Evolutionary conservation across 2,888 invertebrate genomes (phyloP).

Genomic region (Nemotelus pantherinus): DNA sequence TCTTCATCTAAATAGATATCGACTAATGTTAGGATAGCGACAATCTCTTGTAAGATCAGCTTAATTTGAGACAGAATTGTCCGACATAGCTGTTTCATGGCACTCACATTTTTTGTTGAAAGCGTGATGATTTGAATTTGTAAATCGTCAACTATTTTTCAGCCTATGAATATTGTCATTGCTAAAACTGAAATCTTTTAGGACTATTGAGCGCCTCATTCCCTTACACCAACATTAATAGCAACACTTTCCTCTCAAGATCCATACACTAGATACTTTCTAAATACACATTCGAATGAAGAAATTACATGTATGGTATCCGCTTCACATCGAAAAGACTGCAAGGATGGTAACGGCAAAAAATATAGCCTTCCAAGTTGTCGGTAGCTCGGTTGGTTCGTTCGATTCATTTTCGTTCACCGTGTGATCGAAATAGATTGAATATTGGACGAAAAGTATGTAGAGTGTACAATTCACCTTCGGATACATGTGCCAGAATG

Average conservation of each 20-base stretch:
- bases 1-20: too few relatives aligned
- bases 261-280: slow-evolving; percentile 19
- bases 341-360: background rate
- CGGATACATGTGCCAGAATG: background rate
- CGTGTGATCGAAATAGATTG: slow-evolving; percentile 38
- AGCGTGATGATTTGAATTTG: too few relatives aligned
- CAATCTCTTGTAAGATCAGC: too few relatives aligned
- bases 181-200: too few relatives aligned
- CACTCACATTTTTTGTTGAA: too few relatives aligned
- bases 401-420: slow-evolving; percentile 13
- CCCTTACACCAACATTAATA: background rate
- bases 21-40: too few relatives aligned
- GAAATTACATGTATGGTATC: slow-evolving; percentile 18
- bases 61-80: too few relatives aligned
- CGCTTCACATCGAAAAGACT: slow-evolving; percentile 1
- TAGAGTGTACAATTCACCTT: slow-evolving; percentile 22
- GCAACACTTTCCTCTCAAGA: background rate
- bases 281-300: slow-evolving; percentile 34
- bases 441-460: slow-evolving; percentile 17
- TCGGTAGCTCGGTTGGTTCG: slow-evolving; percentile 24
- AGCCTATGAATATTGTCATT: too few relatives aligned
- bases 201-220: too few relatives aligned
- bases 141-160: too few relatives aligned
- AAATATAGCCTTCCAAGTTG: background rate
- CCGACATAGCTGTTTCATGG: too few relatives aligned